Evolutionary conservation across 2,113 vertebrate genomes (phyloP).

Genomic region (Oncorhynchus tshawytscha): DNA sequence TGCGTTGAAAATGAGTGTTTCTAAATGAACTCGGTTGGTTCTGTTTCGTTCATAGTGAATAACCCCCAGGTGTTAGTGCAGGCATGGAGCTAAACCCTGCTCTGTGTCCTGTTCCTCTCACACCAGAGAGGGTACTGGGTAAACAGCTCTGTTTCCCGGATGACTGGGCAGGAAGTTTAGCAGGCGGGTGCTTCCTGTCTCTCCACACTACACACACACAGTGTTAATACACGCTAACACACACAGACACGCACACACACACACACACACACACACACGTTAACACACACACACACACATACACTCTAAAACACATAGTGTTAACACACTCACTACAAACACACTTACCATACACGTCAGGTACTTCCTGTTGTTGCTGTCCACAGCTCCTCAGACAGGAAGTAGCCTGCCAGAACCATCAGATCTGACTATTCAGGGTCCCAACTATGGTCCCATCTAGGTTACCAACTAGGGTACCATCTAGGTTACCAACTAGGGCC

Average conservation of each 20-base stretch:
- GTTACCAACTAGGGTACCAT: too few species aligned
- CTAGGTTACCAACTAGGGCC: too few species aligned
- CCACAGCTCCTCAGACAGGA: conserved; percentile 38
- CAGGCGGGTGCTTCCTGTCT: conserved; percentile 60
- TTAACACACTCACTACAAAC: too few species aligned
- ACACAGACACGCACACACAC: not conserved
- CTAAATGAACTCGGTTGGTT: too few species aligned
- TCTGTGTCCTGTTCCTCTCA: conserved; percentile 5
- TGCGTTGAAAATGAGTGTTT: too few species aligned
- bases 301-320: too few species aligned
- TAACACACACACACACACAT: too few species aligned
- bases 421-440: not conserved
- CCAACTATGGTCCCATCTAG: too few species aligned
- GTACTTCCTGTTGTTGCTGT: conserved; percentile 69
- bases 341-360: conserved; percentile 1
- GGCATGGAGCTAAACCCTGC: conserved; percentile 4
- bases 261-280: too few species aligned
- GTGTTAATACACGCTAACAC: not conserved
- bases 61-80: too few species aligned
- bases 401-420: conserved; percentile 42
- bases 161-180: conserved; percentile 54
- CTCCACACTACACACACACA: too few species aligned
- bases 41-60: too few species aligned
- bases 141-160: conserved; percentile 41
- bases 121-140: conserved; percentile 22